Base-by-base conservation (phyloP, 2,113 vertebrate genomes). In the Piprites chloris region DNA sequence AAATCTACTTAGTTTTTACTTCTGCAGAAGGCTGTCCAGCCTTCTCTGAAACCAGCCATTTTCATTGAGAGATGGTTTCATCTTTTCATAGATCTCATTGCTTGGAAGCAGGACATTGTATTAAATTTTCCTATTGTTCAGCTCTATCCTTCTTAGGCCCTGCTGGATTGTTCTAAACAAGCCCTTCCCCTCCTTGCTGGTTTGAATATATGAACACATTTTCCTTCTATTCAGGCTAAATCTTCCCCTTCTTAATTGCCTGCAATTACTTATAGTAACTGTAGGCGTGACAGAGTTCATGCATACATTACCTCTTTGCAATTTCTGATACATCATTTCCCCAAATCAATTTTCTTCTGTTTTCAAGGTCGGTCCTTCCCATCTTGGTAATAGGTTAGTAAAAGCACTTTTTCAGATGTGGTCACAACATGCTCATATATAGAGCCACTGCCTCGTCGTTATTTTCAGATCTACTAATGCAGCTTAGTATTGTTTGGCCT, bases 241-340 rank as follows among this genome's bases (percentile, higher is more conserved):
- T 93, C 56, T 95, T 86, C 18, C 53, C 62, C 26, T 81, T 83
- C 90, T 90, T 93, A 96, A 94, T 92, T 95, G 83, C 56, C 82
- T 89, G 69, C 83, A 84, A 94, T 97, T 93, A 53, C 76, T 93
- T 90, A 78, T 11, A 84, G 73, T 94, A 92, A 93, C 69, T 82
- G 90, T 75, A 90, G 85, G 81, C 19, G 4, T 91, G 90, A 93
- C 88, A 93, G 77, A 82, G 83, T 81, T 95, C 80, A 79, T 68
- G 77, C 86, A 92, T 94, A 90, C 24, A 92, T 96, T 96, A 85
- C 66, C 53, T 89, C 32, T 88, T 88, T 2, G 5, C 66, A 90
- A 72, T 96, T 96, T 93, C 78, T 94, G 84, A 89, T 89, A 76
- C 33, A 68, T 79, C 66, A 82, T 56, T 85, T 86, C 46, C 90